phyloP scores from a whole-genome alignment of 1,140 invertebrate genomes.

The Heliothis virescens region DNA sequence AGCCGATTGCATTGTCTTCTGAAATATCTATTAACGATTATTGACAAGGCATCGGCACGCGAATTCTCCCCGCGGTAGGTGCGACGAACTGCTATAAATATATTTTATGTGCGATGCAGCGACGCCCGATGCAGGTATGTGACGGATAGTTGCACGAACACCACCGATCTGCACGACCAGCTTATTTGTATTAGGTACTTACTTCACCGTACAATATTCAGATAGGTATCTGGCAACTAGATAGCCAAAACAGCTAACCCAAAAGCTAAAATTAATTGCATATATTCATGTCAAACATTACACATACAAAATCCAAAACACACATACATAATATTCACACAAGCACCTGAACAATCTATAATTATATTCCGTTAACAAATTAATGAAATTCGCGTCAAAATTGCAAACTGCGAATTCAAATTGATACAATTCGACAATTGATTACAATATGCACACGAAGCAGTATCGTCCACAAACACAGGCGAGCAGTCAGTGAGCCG shows the following conservation, averaged over 20 bases:
- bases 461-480: conserved; percentile 83
- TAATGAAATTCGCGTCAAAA: conserved; percentile 79
- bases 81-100: conserved; percentile 84
- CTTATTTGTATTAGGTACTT: conserved; percentile 37
- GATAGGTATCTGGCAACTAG: no score
- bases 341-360: conserved; percentile 25
- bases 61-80: conserved; percentile 81
- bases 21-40: conserved; percentile 86
- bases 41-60: conserved; percentile 85
- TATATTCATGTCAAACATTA: conserved; percentile 2
- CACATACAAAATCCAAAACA: conserved; percentile 9
- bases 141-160: conserved; percentile 55
- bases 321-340: not conserved
- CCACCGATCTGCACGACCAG: conserved; percentile 12
- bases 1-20: conserved; percentile 85
- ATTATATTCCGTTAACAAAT: conserved; percentile 66
- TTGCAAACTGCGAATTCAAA: conserved; percentile 83
- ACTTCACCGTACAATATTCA: conserved; percentile 14
- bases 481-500: conserved; percentile 78
- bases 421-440: conserved; percentile 84
- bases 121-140: conserved; percentile 64
- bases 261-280: no score
- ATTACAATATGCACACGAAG: conserved; percentile 85
- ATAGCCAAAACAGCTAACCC: no score
- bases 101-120: conserved; percentile 75